Evolutionary conservation across 2,797 vertebrate genomes (phyloP).

Genomic region (Labroides dimidiatus): DNA sequence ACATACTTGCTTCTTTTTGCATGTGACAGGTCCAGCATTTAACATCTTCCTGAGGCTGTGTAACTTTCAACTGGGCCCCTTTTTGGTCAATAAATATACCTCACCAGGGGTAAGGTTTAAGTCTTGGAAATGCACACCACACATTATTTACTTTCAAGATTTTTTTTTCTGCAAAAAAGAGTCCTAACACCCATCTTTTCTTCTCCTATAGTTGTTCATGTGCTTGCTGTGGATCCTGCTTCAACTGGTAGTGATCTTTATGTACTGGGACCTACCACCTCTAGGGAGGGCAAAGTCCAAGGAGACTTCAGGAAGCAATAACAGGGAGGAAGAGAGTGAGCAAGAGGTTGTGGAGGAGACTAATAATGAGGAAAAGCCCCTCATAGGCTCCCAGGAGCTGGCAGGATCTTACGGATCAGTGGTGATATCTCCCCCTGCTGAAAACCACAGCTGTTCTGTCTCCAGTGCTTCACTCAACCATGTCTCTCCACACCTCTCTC

Average conservation of each 20-base stretch:
- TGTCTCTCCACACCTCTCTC: conserved; percentile 37
- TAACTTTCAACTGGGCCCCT: conserved; percentile 86
- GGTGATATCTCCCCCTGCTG: conserved; percentile 15
- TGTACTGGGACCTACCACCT: conserved; percentile 86
- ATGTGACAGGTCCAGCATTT: conserved; percentile 85
- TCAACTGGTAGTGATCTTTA: conserved; percentile 82
- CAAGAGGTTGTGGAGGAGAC: conserved; percentile 44
- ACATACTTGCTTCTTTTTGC: not conserved
- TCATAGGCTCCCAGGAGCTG: conserved; percentile 75
- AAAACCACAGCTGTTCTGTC: not conserved
- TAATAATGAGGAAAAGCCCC: conserved; percentile 66
- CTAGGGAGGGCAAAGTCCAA: conserved; percentile 37
- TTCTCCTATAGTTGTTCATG: conserved; percentile 86
- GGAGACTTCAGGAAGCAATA: not conserved
- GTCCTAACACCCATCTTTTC: not conserved
- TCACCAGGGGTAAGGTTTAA: conserved; percentile 85
- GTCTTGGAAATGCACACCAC: not conserved
- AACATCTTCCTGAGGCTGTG: conserved; percentile 89
- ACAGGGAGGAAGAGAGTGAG: conserved; percentile 24
- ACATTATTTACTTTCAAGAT: not conserved
- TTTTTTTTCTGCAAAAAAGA: not conserved
- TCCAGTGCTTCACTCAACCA: conserved; percentile 36
- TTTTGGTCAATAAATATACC: conserved; percentile 87
- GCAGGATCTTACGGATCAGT: conserved; percentile 78
- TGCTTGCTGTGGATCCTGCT: conserved; percentile 86